Conservation (phyloP, 2,888 invertebrate species). For the Rhogogaster chlorosoma region DNA sequence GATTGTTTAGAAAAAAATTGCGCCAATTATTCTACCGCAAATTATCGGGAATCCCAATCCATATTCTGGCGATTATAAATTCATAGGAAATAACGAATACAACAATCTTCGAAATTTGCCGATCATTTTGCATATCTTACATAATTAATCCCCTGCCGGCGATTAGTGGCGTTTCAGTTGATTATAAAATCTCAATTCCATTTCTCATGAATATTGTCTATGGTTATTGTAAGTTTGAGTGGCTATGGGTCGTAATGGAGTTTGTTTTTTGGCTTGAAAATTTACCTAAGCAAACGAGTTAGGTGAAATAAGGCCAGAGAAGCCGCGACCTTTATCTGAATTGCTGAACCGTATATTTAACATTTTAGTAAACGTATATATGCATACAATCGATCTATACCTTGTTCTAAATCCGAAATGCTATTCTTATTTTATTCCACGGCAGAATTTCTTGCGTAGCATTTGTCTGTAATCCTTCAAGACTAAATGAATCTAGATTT, state of each 20-base stretch:
- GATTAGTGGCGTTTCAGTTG: not conserved
- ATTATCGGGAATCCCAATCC: not conserved
- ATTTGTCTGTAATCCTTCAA: not conserved
- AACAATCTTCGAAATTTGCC: not conserved
- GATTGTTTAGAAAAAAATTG: not conserved
- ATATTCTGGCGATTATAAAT: not conserved
- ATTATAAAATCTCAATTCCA: not conserved
- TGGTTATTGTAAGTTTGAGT: not conserved
- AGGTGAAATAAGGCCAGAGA: not conserved
- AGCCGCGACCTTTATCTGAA: constrained; percentile 19
- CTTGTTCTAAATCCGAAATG: not conserved
- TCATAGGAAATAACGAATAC: not conserved
- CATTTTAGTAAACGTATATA: not conserved
- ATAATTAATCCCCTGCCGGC: not conserved
- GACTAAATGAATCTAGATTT: not conserved
- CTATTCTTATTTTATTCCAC: not conserved
- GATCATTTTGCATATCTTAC: not conserved
- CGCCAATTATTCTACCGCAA: not conserved
- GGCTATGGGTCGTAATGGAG: not conserved
- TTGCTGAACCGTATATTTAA: constrained; percentile 20
- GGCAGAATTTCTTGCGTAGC: too few species aligned
- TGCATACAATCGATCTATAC: not conserved
- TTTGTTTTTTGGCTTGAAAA: not conserved
- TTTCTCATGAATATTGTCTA: not conserved
- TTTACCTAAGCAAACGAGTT: not conserved